Conservation (phyloP, 2,113 vertebrate genomes). For the Platysteira castanea region DNA sequence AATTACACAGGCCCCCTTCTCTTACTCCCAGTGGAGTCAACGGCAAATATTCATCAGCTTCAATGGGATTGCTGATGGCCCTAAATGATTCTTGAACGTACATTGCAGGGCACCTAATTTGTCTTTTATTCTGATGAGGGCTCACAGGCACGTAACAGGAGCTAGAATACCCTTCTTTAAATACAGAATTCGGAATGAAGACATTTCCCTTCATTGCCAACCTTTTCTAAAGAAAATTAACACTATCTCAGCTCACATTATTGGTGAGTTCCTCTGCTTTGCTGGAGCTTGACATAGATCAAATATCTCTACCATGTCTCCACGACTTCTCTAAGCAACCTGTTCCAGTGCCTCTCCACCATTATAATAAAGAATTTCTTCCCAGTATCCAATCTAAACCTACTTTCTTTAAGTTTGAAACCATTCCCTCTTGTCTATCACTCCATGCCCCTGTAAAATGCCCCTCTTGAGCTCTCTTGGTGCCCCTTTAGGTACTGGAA, state of each 20-base stretch:
- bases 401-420: neutral
- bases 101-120: neutral
- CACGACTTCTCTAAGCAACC: neutral
- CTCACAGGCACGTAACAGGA: neutral
- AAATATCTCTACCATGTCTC: neutral
- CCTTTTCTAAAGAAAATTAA: neutral
- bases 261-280: neutral
- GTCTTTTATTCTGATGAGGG: neutral
- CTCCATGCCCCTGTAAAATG: neutral
- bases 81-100: neutral
- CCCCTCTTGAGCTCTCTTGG: neutral
- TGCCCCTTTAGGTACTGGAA: neutral
- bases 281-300: neutral
- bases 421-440: neutral
- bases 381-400: neutral
- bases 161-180: neutral
- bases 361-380: neutral
- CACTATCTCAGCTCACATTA: neutral
- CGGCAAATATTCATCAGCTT: neutral
- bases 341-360: neutral
- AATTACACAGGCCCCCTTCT: neutral
- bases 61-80: neutral
- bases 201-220: neutral
- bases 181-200: neutral
- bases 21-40: neutral